These are phyloP conservation scores for Lepus townsendii DNA, from an alignment of 2,797 vertebrate genomes.

Conservation along the genomic window DNA sequence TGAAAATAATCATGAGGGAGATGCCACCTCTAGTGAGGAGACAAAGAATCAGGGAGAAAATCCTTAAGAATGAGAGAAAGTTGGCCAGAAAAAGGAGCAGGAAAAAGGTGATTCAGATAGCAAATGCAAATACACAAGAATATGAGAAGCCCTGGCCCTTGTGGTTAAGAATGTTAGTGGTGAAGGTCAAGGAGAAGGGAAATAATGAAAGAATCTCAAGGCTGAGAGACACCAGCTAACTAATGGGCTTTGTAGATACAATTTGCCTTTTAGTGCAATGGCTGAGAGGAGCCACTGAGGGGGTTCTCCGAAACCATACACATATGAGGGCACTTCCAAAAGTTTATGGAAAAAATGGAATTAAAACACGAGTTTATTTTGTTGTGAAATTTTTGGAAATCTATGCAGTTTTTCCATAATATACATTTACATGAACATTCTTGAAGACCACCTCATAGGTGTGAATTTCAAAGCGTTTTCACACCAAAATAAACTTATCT, in stretches of 20 bases:
- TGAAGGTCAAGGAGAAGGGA: conserved; percentile 17
- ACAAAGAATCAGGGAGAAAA: not conserved
- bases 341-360: no score
- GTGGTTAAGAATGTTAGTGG: conserved; percentile 7
- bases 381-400: no score
- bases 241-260: conserved; percentile 7
- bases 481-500: no score
- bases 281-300: not conserved
- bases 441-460: no score
- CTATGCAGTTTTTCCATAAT: no score
- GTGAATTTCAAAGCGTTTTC: no score
- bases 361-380: no score
- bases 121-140: conserved; percentile 35
- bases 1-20: not conserved
- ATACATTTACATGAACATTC: no score
- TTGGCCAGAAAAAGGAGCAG: conserved; percentile 8
- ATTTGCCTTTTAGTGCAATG: not conserved
- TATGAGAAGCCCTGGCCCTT: not conserved
- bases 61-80: conserved; percentile 15
- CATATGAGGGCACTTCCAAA: not conserved
- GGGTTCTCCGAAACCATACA: not conserved
- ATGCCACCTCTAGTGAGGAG: not conserved
- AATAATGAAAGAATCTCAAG: conserved; percentile 46
- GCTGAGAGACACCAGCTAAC: not conserved
- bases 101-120: conserved; percentile 34